Percentiles rank a stretch among this genome's conserved stretches.
Evolutionary conservation across 2,888 invertebrate genomes (phyloP).

Genomic region (Apodemia duryi): DNA sequence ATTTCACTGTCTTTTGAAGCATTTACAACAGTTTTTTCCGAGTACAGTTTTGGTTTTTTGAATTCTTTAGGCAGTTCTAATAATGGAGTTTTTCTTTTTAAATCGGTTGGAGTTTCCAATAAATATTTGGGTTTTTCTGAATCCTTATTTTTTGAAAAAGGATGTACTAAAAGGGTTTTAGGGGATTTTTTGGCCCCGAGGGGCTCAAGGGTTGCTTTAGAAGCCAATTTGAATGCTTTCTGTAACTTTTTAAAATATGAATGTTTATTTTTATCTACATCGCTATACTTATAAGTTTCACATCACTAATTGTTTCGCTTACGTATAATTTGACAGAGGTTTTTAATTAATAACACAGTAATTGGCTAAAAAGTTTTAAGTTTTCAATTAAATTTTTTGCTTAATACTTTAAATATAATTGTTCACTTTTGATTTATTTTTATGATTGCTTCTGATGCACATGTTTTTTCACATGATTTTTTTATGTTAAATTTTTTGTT

Average conservation of each 20-base stretch:
- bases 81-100: constrained; percentile 57
- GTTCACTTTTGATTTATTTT: no score
- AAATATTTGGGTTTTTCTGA: constrained; percentile 46
- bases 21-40: constrained; percentile 20
- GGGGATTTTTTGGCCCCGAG: constrained; percentile 50
- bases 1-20: constrained; percentile 36
- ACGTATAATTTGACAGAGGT: no score
- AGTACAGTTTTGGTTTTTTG: constrained; percentile 57
- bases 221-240: constrained; percentile 64
- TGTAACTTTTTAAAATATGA: constrained; percentile 14
- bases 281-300: neutral
- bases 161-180: constrained; percentile 60
- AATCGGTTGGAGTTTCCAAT: constrained; percentile 60
- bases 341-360: no score
- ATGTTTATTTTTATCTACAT: no score
- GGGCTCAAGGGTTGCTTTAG: constrained; percentile 52
- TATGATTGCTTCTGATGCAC: no score
- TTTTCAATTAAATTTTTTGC: no score
- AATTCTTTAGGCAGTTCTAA: constrained; percentile 54
- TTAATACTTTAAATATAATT: no score
- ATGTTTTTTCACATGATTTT: no score
- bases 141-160: constrained; percentile 38
- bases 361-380: no score
- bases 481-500: no score
- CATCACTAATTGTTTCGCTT: neutral